Percentiles rank a stretch among this genome's conserved stretches.
These are phyloP conservation scores for Anguilla obscura DNA, from an alignment of 2,797 vertebrate species.

Conservation along the genomic window DNA sequence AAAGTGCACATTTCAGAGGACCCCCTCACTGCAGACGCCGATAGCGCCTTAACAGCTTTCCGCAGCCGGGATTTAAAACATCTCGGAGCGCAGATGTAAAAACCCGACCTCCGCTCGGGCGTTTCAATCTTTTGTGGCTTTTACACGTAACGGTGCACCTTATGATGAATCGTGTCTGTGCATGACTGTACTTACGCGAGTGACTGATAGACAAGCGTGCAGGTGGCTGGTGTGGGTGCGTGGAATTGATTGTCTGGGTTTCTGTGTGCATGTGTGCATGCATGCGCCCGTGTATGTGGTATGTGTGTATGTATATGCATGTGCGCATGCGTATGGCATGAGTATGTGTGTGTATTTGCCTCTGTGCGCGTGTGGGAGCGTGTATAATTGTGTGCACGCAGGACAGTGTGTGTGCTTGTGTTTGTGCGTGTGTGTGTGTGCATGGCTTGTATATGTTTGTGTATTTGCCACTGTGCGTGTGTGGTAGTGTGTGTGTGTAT, in stretches of 20 bases:
- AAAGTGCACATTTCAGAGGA: not conserved
- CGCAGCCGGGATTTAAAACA: not conserved
- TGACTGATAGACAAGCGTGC: not conserved
- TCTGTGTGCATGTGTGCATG: not conserved
- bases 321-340: slow-evolving; percentile 13
- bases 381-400: not conserved
- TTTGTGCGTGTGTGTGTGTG: slow-evolving; percentile 24
- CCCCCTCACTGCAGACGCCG: not conserved
- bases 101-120: not conserved
- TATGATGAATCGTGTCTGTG: not conserved
- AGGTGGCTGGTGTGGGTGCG: slow-evolving; percentile 20
- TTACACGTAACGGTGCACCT: not conserved
- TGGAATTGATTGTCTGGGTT: slow-evolving; percentile 1
- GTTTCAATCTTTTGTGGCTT: not conserved
- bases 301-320: slow-evolving; percentile 32
- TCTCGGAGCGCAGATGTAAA: not conserved
- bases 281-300: slow-evolving; percentile 32
- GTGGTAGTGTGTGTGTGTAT: not conserved
- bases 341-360: slow-evolving; percentile 10
- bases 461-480: not conserved
- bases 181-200: not conserved
- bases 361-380: not conserved
- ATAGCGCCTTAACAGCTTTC: not conserved
- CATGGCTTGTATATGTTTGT: not conserved
- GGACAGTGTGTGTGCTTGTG: slow-evolving; percentile 28